Base-by-base conservation (phyloP, 1,140 invertebrate genomes). In the Bombus vancouverensis region DNA sequence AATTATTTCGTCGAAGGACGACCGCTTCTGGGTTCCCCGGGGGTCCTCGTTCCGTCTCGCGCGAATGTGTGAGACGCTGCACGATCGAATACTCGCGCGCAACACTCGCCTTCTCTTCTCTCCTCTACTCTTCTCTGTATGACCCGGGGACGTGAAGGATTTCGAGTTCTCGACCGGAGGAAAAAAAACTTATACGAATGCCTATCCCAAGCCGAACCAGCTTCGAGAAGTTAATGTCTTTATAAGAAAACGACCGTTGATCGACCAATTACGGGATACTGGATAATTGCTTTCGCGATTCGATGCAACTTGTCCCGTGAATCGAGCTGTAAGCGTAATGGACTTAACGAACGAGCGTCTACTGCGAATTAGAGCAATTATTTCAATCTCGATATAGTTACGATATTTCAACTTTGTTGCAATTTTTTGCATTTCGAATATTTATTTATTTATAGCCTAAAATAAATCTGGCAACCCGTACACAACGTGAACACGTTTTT, bases 1-100 rank as follows among this genome's bases (percentile, higher is more conserved):
- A 88, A 91, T 91, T 91, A 91, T 91, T 86, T 88, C 86, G 86
- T 76, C 90, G 90, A 91, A 91, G 83, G 86, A 87, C 87, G 77
- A 81, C 89, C 87, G 85, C 89, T 88, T 90, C 88, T 90, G 86
- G 78, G 75, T 87, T 76, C 78, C 82, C 82, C 47, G 44, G 70
- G 78, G 88, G 59, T 82, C 79, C 78, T 44, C 80, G 22, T 71
- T 42, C 66, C 47, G 39, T 37, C 39, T 28, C n/a, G 65, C 32
- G 62, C 32, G 4, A 28, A 28, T 12, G 65, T 75, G 47, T n/a
- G 53, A 25, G 25, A 32, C 18, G n/a, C 13, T 12, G 71, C n/a
- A 62, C 28, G 13, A 70, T 70, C 68, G 34, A 25, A n/a, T 25
- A n/a, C 37, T 12, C 22, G 10, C 62, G 62, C n/a, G n/a, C 62